Conservation (phyloP, 2,113 vertebrate species). For the Calyptommatus sinebrachiatus region DNA sequence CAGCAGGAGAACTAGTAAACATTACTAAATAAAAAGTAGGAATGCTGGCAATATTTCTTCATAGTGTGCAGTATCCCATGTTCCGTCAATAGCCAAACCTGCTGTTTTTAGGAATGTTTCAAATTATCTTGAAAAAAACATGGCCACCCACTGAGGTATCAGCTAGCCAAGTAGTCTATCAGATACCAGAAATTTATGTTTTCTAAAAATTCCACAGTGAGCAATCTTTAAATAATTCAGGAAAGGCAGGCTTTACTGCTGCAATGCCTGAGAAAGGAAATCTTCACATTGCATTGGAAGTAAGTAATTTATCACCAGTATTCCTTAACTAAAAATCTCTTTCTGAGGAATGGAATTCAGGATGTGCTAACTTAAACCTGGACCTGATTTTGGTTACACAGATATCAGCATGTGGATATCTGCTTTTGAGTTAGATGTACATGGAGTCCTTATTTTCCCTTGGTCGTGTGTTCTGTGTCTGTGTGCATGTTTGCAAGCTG, state of each 20-base stretch:
- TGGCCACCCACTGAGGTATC: conserved; percentile 1
- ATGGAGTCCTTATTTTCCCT: too few species aligned
- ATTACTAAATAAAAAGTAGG: background rate
- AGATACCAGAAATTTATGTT: background rate
- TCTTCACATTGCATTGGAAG: background rate
- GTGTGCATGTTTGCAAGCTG: too few species aligned
- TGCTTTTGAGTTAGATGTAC: background rate
- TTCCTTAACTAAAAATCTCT: background rate
- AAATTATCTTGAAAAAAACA: conserved; percentile 6
- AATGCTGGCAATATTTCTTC: background rate
- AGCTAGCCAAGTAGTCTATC: conserved; percentile 7
- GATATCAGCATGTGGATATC: background rate
- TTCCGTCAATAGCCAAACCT: background rate
- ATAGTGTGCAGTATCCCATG: background rate
- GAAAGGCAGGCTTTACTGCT: background rate
- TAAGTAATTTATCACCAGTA: background rate
- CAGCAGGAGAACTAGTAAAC: background rate
- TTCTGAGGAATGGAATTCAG: background rate
- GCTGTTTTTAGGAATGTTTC: conserved; percentile 8
- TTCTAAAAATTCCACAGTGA: background rate
- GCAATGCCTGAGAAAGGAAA: background rate
- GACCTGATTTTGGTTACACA: too few species aligned
- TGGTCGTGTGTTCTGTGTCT: too few species aligned
- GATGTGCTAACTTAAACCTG: too few species aligned
- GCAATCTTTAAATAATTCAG: conserved; percentile 2